Conservation (phyloP, 1,140 invertebrate species). For the Neodiprion pinetum region DNA sequence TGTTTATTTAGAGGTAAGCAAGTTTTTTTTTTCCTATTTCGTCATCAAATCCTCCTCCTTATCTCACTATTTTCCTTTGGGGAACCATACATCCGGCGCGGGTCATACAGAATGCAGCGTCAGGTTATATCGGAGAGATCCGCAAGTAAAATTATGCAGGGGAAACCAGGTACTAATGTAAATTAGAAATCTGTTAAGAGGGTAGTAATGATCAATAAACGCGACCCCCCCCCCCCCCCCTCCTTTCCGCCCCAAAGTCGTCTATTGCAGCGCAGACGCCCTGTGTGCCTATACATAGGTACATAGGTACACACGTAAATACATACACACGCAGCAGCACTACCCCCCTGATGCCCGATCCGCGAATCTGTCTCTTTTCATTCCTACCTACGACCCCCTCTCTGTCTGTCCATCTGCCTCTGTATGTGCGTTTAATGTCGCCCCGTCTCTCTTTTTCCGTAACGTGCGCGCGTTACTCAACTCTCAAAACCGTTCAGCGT, state of each 20-base stretch:
- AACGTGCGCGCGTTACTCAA: not conserved
- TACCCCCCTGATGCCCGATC: not conserved
- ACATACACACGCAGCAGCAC: not conserved
- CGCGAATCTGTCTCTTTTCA: not conserved
- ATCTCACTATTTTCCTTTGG: too few species aligned
- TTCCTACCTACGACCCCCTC: not conserved
- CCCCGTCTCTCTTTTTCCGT: not conserved
- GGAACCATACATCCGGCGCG: too few species aligned
- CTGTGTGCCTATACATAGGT: constrained; percentile 29
- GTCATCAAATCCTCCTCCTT: too few species aligned
- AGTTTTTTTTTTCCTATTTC: too few species aligned
- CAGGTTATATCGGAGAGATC: not conserved
- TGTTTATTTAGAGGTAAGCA: too few species aligned
- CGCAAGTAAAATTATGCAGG: not conserved
- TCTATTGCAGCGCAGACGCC: constrained; percentile 46
- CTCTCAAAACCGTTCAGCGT: not conserved
- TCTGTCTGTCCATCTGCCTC: too few species aligned
- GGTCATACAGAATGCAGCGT: too few species aligned
- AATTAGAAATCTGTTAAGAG: constrained; percentile 61
- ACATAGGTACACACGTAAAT: not conserved
- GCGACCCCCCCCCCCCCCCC: constrained; percentile 14
- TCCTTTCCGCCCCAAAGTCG: constrained; percentile 18
- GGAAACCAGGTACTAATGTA: constrained; percentile 43
- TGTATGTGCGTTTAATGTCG: not conserved
- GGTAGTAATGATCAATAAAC: constrained; percentile 61